Evolutionary conservation across 2,888 invertebrate species (phyloP).

Genomic region (Nomada ruficornis): DNA sequence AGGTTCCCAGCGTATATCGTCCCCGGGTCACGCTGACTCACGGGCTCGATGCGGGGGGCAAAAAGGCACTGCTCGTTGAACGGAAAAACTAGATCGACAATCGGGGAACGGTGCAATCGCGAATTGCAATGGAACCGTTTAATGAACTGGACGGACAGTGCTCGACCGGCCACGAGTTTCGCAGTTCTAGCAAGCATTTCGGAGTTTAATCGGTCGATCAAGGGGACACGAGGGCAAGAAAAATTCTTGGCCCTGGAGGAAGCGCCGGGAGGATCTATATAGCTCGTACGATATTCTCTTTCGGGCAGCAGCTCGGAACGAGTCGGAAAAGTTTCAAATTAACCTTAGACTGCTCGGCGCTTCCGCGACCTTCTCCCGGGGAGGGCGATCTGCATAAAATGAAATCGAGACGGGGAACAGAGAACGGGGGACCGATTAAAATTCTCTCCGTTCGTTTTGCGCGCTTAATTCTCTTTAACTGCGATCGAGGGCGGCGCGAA

Average conservation of each 20-base stretch:
- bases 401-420: constrained; percentile 39
- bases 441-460: constrained; percentile 38
- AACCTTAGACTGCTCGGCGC: constrained; percentile 42
- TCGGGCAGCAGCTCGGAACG: constrained; percentile 31
- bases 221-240: constrained; percentile 31
- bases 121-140: not conserved
- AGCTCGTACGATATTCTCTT: constrained; percentile 51
- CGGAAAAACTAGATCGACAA: not conserved
- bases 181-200: not conserved
- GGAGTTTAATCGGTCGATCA: constrained; percentile 34
- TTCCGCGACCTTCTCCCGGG: constrained; percentile 16
- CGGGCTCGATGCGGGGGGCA: no score
- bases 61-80: no score
- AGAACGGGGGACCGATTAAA: constrained; percentile 42
- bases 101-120: no score
- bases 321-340: constrained; percentile 57
- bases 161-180: not conserved
- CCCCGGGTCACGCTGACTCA: not conserved
- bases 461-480: constrained; percentile 38
- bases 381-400: constrained; percentile 49
- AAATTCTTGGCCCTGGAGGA: constrained; percentile 27
- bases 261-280: constrained; percentile 30
- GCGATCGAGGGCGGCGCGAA: constrained; percentile 18
- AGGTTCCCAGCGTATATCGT: not conserved
- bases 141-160: not conserved